A percentile compares a stretch with the other conserved stretches of the same genome.
phyloP scores from a whole-genome alignment of 2,797 vertebrate species.

The Oophaga sylvatica region DNA sequence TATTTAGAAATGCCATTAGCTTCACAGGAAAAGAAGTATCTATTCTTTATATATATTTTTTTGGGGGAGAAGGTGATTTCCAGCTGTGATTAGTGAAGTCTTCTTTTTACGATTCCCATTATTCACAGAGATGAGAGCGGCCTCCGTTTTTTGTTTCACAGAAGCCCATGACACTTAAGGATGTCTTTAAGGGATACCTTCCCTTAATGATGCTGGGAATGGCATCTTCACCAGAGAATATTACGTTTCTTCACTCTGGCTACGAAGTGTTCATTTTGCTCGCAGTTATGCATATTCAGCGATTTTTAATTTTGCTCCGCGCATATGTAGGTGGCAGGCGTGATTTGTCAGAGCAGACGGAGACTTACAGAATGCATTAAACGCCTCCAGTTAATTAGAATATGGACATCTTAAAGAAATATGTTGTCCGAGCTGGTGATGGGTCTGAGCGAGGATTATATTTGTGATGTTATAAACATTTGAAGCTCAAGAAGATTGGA shows the following conservation, averaged over 20 bases:
- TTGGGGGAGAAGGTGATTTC: neutral
- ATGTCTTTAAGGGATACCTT: neutral
- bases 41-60: neutral
- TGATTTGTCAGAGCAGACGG: constrained; percentile 30
- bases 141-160: neutral
- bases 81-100: neutral
- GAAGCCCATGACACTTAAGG: neutral
- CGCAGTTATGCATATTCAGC: constrained; percentile 32
- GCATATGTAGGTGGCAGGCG: constrained; percentile 15
- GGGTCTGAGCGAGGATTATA: constrained; percentile 1
- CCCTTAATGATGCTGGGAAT: neutral
- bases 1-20: neutral
- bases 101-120: neutral
- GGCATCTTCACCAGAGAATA: neutral
- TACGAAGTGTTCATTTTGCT: constrained; percentile 3
- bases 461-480: neutral
- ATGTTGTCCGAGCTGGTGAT: neutral
- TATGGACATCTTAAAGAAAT: constrained; percentile 33
- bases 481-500: neutral
- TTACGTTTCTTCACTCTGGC: neutral
- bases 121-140: neutral
- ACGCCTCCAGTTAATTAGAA: constrained; percentile 27
- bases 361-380: constrained; percentile 25
- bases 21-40: neutral
- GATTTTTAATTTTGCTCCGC: constrained; percentile 33